Evolutionary conservation across 2,797 vertebrate genomes (phyloP).

Genomic region (Galaxias olidus): DNA sequence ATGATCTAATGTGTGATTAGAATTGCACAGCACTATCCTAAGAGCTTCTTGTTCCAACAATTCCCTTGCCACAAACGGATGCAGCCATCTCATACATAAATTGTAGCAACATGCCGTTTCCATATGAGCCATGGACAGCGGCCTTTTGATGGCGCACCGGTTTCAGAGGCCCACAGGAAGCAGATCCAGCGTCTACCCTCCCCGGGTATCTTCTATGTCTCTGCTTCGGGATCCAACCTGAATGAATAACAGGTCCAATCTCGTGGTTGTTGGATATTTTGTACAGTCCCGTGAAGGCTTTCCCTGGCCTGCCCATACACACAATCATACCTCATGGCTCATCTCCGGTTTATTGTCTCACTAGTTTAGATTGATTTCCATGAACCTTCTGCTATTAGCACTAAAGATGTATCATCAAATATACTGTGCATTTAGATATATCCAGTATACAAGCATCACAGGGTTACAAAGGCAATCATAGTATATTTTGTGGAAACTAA

Average conservation of each 20-base stretch:
- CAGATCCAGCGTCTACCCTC: not conserved
- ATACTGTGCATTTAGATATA: no score
- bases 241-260: not conserved
- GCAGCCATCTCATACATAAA: constrained; percentile 5
- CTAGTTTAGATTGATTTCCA: no score
- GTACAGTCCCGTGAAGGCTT: no score
- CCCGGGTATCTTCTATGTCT: not conserved
- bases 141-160: not conserved
- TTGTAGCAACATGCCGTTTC: constrained; percentile 24
- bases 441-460: no score
- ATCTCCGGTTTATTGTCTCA: no score
- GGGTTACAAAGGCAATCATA: not conserved
- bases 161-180: constrained; percentile 6
- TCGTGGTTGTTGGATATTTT: no score
- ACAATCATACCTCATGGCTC: no score
- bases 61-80: constrained; percentile 3
- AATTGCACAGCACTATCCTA: constrained; percentile 11
- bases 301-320: no score
- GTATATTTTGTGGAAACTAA: not conserved
- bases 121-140: not conserved
- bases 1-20: constrained; percentile 33
- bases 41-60: not conserved
- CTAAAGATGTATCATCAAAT: no score
- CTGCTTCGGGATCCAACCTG: not conserved
- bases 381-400: no score